phyloP scores from a whole-genome alignment of 2,113 vertebrate species.

The Neoarius graeffei region DNA sequence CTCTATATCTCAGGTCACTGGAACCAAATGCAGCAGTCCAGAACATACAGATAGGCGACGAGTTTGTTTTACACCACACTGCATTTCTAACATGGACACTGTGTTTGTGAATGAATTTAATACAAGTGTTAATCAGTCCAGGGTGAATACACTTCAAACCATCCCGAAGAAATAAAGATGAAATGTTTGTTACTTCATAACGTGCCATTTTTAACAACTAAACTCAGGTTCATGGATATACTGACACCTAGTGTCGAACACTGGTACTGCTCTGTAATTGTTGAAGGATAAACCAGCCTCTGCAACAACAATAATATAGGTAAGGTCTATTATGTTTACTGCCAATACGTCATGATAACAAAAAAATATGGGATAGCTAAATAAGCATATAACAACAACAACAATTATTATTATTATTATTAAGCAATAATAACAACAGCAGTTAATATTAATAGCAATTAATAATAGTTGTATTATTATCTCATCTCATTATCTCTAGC shows the following conservation, averaged over 20 bases:
- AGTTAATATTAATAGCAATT: neutral
- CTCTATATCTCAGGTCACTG: neutral
- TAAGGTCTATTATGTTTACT: neutral
- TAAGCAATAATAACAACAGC: neutral
- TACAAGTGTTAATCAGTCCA: neutral
- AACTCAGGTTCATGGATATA: slow-evolving; percentile 46
- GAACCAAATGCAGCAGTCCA: neutral
- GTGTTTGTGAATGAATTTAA: neutral
- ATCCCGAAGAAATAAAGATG: neutral
- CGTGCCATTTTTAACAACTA: neutral
- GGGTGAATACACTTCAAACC: neutral
- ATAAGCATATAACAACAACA: neutral
- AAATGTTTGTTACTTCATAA: neutral
- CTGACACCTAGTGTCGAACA: slow-evolving; percentile 67
- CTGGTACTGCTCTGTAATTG: slow-evolving; percentile 1
- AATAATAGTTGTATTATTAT: neutral
- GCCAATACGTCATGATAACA: neutral
- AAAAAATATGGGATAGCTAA: neutral
- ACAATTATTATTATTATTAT: neutral
- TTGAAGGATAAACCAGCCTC: neutral
- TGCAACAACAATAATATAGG: neutral
- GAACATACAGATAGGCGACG: neutral
- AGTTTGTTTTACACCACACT: neutral
- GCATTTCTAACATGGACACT: neutral
- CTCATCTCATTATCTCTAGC: too few relatives aligned